Conservation (phyloP, 2,113 vertebrate genomes). For the Lepus europaeus region DNA sequence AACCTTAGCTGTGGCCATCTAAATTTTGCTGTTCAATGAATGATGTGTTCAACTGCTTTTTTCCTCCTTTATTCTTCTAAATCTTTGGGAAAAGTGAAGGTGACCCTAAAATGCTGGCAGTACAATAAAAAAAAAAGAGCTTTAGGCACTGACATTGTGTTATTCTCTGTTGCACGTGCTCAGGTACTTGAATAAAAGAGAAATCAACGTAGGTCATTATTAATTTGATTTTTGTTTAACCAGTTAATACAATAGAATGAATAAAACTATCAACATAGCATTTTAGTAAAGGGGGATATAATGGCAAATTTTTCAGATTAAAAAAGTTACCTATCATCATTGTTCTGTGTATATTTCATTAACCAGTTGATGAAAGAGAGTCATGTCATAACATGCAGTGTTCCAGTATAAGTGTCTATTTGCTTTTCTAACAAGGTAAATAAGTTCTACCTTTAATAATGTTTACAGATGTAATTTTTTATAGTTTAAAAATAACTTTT, state of each 20-base stretch:
- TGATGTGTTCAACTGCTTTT: neutral
- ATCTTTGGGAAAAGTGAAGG: neutral
- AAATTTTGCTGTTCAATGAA: neutral
- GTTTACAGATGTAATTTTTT: neutral
- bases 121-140: neutral
- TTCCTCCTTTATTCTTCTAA: neutral
- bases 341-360: constrained; percentile 10
- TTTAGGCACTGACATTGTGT: neutral
- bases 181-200: neutral
- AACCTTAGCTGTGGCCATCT: neutral
- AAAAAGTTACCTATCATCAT: neutral
- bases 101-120: neutral
- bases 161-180: neutral
- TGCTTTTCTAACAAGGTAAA: neutral
- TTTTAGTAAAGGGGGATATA: neutral
- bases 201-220: neutral
- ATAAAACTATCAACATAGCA: neutral
- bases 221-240: neutral
- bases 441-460: neutral
- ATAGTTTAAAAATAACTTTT: constrained; percentile 30
- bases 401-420: neutral
- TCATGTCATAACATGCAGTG: neutral
- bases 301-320: neutral
- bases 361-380: neutral
- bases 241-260: neutral